Conservation (phyloP, 2,797 vertebrate species). For the Neoniphon sammara region DNA sequence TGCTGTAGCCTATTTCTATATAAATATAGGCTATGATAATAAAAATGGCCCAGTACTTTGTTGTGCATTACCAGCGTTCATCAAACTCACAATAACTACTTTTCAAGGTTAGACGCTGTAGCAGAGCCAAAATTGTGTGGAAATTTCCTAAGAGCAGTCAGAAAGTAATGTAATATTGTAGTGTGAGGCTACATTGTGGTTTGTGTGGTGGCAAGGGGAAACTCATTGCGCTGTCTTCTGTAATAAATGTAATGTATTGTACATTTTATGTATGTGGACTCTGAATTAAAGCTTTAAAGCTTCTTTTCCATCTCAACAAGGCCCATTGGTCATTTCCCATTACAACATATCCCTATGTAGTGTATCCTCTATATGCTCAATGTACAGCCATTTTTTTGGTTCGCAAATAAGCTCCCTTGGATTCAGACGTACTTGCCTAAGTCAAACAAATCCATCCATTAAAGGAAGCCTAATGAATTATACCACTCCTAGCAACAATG, state of each 20-base stretch:
- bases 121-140: constrained; percentile 51
- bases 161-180: constrained; percentile 72
- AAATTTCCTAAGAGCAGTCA: constrained; percentile 56
- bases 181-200: constrained; percentile 55
- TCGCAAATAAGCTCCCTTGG: not conserved
- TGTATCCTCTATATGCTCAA: constrained; percentile 10
- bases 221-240: constrained; percentile 58
- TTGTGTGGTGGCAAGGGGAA: constrained; percentile 48
- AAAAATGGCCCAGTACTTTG: constrained; percentile 67
- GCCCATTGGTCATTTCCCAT: constrained; percentile 46
- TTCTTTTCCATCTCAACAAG: constrained; percentile 63
- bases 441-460: not conserved
- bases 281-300: constrained; percentile 57
- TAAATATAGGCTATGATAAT: constrained; percentile 71
- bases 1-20: constrained; percentile 60
- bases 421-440: not conserved
- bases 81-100: constrained; percentile 69
- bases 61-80: constrained; percentile 73
- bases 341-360: constrained; percentile 33
- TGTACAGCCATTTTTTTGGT: not conserved
- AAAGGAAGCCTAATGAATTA: not conserved
- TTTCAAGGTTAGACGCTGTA: constrained; percentile 73
- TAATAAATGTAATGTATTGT: constrained; percentile 75
- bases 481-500: not conserved
- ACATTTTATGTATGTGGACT: constrained; percentile 65